A percentile compares a stretch with the other conserved stretches of the same genome.
phyloP scores from a whole-genome alignment of 2,797 vertebrate species.

The Enteromius thamalakanensis region DNA sequence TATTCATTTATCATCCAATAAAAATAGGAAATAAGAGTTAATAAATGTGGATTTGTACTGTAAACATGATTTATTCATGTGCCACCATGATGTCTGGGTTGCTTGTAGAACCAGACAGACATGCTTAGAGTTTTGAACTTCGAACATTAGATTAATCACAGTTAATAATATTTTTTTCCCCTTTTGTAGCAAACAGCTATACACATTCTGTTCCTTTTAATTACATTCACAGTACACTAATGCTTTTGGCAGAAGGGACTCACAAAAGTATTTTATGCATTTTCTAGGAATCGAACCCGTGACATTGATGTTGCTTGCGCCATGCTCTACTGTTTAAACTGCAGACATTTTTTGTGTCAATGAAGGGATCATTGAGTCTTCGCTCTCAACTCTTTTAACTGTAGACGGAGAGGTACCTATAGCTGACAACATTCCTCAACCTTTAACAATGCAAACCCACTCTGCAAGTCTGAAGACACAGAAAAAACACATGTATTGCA shows the following conservation, averaged over 20 bases:
- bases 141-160: slow-evolving; percentile 15
- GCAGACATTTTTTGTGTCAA: background rate
- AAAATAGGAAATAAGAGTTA: background rate
- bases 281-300: background rate
- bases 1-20: background rate
- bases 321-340: background rate
- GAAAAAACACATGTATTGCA: slow-evolving; percentile 25
- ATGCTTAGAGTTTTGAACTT: background rate
- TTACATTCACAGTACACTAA: background rate
- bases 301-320: background rate
- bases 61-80: background rate
- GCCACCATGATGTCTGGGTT: background rate
- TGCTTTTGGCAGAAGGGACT: background rate
- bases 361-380: background rate
- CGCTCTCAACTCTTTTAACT: background rate
- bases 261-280: background rate
- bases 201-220: background rate
- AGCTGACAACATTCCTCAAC: slow-evolving; percentile 12
- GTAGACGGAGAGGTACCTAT: background rate
- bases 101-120: background rate
- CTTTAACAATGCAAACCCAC: slow-evolving; percentile 40
- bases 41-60: background rate
- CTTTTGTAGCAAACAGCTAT: background rate
- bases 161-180: background rate
- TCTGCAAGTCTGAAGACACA: slow-evolving; percentile 30